Conservation (phyloP, 2,113 vertebrate genomes). For the Uropsilus gracilis region DNA sequence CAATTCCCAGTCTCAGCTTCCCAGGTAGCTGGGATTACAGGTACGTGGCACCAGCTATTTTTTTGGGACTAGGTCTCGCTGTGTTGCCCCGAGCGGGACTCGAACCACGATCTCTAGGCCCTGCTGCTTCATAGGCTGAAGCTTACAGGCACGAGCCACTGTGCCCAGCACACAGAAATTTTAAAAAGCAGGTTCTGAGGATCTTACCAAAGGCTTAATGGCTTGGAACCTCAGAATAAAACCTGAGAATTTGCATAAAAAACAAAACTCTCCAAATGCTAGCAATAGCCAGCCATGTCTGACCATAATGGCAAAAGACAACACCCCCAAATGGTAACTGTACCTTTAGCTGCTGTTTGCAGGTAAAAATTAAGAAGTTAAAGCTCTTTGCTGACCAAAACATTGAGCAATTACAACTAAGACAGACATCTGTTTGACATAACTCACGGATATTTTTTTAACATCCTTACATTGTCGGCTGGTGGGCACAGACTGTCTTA, state of each 20-base stretch:
- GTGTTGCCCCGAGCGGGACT: too few species aligned
- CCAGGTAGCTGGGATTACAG: too few species aligned
- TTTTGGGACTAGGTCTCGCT: too few species aligned
- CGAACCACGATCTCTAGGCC: too few species aligned
- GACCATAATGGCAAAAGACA: background rate
- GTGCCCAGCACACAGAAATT: background rate
- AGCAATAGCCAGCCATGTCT: background rate
- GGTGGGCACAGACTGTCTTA: background rate
- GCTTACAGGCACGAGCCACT: too few species aligned
- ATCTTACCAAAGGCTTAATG: background rate
- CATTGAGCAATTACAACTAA: constrained; percentile 37
- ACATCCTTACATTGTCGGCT: constrained; percentile 4
- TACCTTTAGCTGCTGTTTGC: background rate
- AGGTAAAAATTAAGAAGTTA: constrained; percentile 19
- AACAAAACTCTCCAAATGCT: background rate
- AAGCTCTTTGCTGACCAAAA: constrained; percentile 14
- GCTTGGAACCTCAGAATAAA: background rate
- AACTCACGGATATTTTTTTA: background rate
- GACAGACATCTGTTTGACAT: background rate
- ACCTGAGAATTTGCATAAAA: background rate
- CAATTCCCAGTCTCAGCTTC: too few species aligned
- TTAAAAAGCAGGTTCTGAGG: constrained; percentile 26
- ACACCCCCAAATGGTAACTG: background rate
- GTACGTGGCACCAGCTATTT: too few species aligned
- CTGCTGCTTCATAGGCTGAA: too few species aligned